Conservation (phyloP, 2,888 invertebrate genomes). For the Nebria brevicollis region DNA sequence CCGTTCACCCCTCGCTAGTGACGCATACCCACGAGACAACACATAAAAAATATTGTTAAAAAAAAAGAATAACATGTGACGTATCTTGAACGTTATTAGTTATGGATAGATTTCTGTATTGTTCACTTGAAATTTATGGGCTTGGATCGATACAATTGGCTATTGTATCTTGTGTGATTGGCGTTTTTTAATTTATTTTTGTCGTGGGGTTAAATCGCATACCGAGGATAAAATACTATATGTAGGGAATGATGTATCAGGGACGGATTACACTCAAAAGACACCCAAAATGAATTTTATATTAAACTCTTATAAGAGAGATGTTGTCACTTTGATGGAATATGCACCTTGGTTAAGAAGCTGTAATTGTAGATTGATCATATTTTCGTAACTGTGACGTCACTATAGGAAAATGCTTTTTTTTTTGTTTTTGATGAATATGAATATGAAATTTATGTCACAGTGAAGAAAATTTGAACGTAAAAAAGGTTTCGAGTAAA, state of each 20-base stretch:
- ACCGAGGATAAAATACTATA: background rate
- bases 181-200: slow-evolving; percentile 44
- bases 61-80: slow-evolving; percentile 41
- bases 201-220: background rate
- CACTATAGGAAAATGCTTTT: no score
- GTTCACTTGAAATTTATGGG: slow-evolving; percentile 51
- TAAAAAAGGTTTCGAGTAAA: slow-evolving; percentile 11
- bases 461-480: background rate
- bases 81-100: slow-evolving; percentile 50
- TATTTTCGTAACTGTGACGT: background rate
- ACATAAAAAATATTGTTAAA: slow-evolving; percentile 44
- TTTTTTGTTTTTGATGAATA: no score
- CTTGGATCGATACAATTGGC: slow-evolving; percentile 40
- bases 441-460: background rate
- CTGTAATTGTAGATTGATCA: background rate
- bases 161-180: slow-evolving; percentile 40
- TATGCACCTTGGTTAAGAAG: background rate
- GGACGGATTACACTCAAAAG: background rate
- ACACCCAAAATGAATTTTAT: background rate
- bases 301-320: background rate
- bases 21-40: slow-evolving; percentile 35
- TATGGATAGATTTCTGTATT: slow-evolving; percentile 52
- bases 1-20: slow-evolving; percentile 18
- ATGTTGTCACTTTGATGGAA: background rate
- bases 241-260: background rate